Evolutionary conservation across 2,797 vertebrate species (phyloP), one percentile per base, ranked within the genome.

Genomic region (Paguma larvata): DNA sequence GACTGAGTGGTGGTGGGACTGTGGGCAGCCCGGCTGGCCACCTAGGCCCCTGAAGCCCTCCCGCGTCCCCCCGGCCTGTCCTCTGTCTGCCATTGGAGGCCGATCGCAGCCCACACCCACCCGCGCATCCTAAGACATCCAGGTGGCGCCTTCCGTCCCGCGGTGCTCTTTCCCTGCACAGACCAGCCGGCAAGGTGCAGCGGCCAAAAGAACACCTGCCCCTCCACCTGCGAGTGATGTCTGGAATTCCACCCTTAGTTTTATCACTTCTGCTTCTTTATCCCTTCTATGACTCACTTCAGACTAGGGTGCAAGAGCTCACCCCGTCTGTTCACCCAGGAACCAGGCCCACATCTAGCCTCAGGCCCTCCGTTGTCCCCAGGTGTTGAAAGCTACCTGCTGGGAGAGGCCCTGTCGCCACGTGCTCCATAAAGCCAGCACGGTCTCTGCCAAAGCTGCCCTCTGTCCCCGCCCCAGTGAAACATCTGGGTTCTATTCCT

Each of bases 401-500:
- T 3, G 7, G 48, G 91, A 89, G 84, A 96, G 12, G 92, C 77
- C 32, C 41, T 10, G 0, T 21, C 62, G 21, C 30, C 0, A 6
- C 59, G 13, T 18, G 19, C 38, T 38, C 46, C 25, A 32, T 25
- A 56, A 16, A 68, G 84, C 65, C 51, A n/a, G 63, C 1, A 0
- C 9, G 0, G 34, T 46, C 84, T 89, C 86, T 94, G 91, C 86
- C 44, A 25, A 68, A 65, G 77, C 94, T 4, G 11, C 91, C 65
- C 84, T 80, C 77, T 84, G 59, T 82, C 67, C 16, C 19, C 18
- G 41, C 38, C 51, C 51, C 44, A 4, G 0, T 21, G 3, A 62
- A 87, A 92, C 96, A 93, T 94, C 92, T 96, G 89, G 88, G 97
- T 96, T 86, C 91, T 77, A 38, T 95, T 97, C 65, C 86, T 63